A percentile compares a stretch with the other conserved stretches of the same genome.
These are phyloP conservation scores for Sphenopsis melanotis DNA, from an alignment of 2,797 vertebrate genomes.

Conservation along the genomic window DNA sequence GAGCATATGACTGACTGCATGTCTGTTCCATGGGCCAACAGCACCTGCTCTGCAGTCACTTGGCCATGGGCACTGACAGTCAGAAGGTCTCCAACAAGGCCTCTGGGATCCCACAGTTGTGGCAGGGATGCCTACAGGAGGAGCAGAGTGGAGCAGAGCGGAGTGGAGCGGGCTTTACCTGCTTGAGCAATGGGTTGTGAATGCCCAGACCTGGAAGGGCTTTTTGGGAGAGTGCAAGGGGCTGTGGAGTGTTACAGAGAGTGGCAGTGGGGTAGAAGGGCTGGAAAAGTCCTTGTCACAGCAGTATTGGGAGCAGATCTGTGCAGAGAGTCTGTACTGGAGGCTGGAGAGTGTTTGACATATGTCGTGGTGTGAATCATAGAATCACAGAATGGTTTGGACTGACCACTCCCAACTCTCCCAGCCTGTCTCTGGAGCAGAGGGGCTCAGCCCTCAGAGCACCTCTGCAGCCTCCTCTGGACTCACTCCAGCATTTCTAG, in stretches of 20 bases:
- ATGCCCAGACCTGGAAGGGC: background rate
- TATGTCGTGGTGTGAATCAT: background rate
- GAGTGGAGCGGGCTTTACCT: background rate
- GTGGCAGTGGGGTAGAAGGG: background rate
- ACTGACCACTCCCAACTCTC: background rate
- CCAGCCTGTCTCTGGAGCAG: background rate
- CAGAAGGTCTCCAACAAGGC: background rate
- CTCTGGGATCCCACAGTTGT: background rate
- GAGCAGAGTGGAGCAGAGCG: rapidly evolving
- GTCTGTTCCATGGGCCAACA: background rate
- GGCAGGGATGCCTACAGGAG: background rate
- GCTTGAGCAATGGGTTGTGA: background rate
- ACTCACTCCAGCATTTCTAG: background rate
- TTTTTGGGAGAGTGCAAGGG: rapidly evolving
- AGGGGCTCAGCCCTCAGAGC: background rate
- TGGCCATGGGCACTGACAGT: background rate
- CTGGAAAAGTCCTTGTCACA: background rate
- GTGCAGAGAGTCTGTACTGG: background rate
- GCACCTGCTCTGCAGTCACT: rapidly evolving
- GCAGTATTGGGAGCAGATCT: background rate
- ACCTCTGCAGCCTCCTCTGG: background rate
- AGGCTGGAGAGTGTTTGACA: background rate
- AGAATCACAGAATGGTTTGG: background rate
- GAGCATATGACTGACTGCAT: no score
- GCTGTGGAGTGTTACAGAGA: background rate